Evolutionary conservation across 2,113 vertebrate species (phyloP).

Genomic region (Ranitomeya imitator): DNA sequence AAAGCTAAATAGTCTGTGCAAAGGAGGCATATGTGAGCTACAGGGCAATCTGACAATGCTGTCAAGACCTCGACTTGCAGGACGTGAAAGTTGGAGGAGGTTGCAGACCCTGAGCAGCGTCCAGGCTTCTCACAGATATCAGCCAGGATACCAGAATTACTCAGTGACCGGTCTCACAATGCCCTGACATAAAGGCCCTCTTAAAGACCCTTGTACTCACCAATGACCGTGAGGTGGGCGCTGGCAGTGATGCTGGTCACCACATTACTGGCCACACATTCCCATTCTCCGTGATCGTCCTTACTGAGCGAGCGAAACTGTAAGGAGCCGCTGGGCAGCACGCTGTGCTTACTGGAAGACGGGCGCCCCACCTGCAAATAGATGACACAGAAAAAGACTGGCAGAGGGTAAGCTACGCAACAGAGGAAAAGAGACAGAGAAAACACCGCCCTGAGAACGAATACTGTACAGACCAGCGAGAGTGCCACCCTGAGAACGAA

Average conservation of each 20-base stretch:
- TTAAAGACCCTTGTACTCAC: slow-evolving; percentile 65
- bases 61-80: no score
- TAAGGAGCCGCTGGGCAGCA: slow-evolving; percentile 92
- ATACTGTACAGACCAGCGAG: background rate
- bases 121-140: no score
- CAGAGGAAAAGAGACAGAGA: background rate
- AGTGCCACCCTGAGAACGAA: background rate
- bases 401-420: no score
- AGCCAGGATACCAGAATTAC: no score
- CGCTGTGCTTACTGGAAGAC: slow-evolving; percentile 97
- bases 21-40: background rate
- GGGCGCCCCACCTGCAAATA: slow-evolving; percentile 73
- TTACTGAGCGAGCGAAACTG: slow-evolving; percentile 97
- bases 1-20: background rate
- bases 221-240: slow-evolving; percentile 95
- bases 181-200: no score
- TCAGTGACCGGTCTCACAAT: no score
- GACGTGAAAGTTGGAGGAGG: no score
- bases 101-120: no score
- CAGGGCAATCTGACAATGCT: background rate
- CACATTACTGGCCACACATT: slow-evolving; percentile 96
- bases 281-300: slow-evolving; percentile 99
- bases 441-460: background rate
- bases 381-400: background rate
- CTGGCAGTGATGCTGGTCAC: slow-evolving; percentile 99